Evolutionary conservation across 2,797 vertebrate genomes (phyloP).

Genomic region (Cheirogaleus major): DNA sequence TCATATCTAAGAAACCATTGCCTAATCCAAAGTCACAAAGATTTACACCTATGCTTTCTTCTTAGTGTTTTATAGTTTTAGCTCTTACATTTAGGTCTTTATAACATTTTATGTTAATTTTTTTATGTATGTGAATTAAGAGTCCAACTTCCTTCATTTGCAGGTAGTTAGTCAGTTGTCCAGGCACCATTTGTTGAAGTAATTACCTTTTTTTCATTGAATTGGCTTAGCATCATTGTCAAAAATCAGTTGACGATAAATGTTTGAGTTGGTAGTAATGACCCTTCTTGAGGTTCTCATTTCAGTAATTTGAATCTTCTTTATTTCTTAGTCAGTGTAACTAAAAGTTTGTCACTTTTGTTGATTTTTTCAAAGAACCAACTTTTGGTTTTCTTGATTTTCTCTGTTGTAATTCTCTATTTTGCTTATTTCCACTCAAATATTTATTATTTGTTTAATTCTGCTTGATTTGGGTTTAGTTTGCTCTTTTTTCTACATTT

Average conservation of each 20-base stretch:
- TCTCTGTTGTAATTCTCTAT: neutral
- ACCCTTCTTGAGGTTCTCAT: neutral
- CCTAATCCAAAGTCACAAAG: neutral
- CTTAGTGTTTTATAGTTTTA: neutral
- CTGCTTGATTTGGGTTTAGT: neutral
- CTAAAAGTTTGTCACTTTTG: neutral
- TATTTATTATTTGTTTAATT: neutral
- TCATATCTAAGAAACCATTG: neutral
- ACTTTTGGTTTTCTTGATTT: neutral
- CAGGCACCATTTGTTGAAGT: neutral
- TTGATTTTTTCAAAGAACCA: neutral
- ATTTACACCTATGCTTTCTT: neutral
- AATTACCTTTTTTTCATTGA: neutral
- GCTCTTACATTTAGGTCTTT: neutral
- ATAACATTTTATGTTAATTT: neutral
- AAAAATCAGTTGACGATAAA: neutral
- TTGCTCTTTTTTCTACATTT: neutral
- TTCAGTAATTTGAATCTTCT: neutral
- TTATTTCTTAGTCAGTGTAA: neutral
- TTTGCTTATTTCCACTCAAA: neutral
- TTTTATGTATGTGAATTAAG: neutral
- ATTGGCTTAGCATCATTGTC: neutral
- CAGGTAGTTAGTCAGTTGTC: neutral
- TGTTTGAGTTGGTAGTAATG: neutral
- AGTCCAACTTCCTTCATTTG: neutral